Evolutionary conservation across 2,888 invertebrate genomes (phyloP).

Genomic region (Amiota communis): DNA sequence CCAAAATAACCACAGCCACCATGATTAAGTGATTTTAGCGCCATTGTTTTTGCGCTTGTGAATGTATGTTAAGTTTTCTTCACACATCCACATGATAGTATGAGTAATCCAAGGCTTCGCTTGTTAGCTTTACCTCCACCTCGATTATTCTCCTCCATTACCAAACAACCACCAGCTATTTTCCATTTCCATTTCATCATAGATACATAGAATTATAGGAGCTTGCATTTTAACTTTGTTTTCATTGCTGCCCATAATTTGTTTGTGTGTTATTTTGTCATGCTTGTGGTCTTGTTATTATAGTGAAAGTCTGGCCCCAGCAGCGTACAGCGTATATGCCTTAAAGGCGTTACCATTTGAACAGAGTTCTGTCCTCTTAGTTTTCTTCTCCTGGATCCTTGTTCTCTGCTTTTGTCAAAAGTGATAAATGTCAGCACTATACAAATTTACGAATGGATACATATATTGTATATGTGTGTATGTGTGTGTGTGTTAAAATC

Average conservation of each 20-base stretch:
- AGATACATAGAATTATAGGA: too few species aligned
- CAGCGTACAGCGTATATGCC: too few species aligned
- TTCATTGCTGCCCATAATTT: conserved; percentile 46
- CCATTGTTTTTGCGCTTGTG: conserved; percentile 57
- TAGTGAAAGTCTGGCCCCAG: background rate
- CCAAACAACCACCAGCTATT: background rate
- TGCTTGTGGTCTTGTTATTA: conserved; percentile 48
- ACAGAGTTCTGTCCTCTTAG: background rate
- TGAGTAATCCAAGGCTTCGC: background rate
- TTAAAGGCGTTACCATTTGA: too few species aligned
- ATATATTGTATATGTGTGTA: background rate
- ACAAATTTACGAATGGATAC: too few species aligned
- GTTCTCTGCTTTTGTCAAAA: conserved; percentile 53
- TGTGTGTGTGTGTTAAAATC: background rate
- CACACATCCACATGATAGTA: background rate
- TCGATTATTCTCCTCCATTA: background rate
- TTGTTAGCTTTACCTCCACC: background rate
- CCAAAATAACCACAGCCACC: conserved; percentile 52
- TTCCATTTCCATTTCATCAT: background rate
- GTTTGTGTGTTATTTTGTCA: conserved; percentile 63
- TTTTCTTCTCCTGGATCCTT: background rate
- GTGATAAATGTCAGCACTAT: conserved; percentile 60
- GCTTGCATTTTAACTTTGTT: background rate
- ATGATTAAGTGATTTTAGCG: conserved; percentile 70
- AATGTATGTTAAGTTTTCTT: conserved; percentile 9